Conservation (phyloP, 2,113 vertebrate species). For the Eulemur rufifrons region DNA sequence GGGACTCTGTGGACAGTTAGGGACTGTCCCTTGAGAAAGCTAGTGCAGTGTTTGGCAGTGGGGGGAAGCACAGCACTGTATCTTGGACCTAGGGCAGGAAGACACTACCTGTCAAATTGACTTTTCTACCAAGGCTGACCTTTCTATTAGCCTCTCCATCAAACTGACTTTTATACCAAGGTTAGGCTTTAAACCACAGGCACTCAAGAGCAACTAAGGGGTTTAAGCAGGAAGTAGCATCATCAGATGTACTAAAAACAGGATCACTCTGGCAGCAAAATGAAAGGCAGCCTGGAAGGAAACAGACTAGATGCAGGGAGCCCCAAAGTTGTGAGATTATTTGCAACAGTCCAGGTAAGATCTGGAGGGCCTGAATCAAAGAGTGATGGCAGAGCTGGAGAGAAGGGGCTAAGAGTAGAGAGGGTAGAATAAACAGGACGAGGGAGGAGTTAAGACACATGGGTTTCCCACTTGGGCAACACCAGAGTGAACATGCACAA, state of each 20-base stretch:
- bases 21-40: neutral
- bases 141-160: neutral
- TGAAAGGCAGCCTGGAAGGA: neutral
- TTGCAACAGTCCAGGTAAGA: neutral
- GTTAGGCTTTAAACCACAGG: neutral
- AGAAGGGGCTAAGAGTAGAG: neutral
- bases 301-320: neutral
- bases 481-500: neutral
- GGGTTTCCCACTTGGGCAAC: neutral
- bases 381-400: neutral
- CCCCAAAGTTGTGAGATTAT: neutral
- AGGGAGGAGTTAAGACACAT: neutral
- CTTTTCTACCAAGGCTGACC: neutral
- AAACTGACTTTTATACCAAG: neutral
- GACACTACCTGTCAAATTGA: neutral
- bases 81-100: neutral
- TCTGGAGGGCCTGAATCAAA: neutral
- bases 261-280: neutral
- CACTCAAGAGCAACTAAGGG: neutral
- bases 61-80: neutral
- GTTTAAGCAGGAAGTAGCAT: constrained; percentile 41
- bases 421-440: neutral
- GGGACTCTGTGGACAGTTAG: neutral
- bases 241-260: constrained; percentile 12
- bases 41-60: neutral